These are phyloP conservation scores for Coleophora deauratella DNA, from an alignment of 2,888 invertebrate genomes.

Conservation along the genomic window DNA sequence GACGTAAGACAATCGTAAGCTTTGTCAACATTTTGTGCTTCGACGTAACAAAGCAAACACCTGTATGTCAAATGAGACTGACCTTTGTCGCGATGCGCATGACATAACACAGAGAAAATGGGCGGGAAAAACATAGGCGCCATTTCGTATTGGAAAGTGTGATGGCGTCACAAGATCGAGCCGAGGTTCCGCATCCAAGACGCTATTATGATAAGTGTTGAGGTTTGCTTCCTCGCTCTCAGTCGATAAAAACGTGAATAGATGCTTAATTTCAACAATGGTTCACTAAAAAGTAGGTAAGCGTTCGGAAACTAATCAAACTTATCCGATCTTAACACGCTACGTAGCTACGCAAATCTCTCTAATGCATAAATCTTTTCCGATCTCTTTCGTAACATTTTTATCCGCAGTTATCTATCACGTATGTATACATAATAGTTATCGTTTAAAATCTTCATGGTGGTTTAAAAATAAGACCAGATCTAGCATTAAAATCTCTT, in stretches of 20 bases:
- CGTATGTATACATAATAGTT: too few species aligned
- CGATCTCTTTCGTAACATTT: constrained; percentile 3
- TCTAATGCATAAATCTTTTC: constrained; percentile 4
- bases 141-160: constrained; percentile 44
- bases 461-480: too few species aligned
- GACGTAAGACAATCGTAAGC: too few species aligned
- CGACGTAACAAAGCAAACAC: too few species aligned
- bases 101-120: constrained; percentile 31
- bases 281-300: constrained; percentile 1
- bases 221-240: constrained; percentile 16
- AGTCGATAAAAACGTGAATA: constrained; percentile 14
- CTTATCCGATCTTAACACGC: neutral
- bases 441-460: too few species aligned
- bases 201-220: constrained; percentile 8
- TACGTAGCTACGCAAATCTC: neutral
- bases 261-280: constrained; percentile 14
- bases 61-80: constrained; percentile 1
- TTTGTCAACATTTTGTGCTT: too few species aligned
- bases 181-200: constrained; percentile 27
- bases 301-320: neutral
- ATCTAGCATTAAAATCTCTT: too few species aligned
- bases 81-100: constrained; percentile 17
- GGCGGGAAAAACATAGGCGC: constrained; percentile 34
- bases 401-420: neutral
- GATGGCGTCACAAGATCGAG: constrained; percentile 21